Evolutionary conservation across 2,797 vertebrate species (phyloP).

Genomic region (Manis pentadactyla): DNA sequence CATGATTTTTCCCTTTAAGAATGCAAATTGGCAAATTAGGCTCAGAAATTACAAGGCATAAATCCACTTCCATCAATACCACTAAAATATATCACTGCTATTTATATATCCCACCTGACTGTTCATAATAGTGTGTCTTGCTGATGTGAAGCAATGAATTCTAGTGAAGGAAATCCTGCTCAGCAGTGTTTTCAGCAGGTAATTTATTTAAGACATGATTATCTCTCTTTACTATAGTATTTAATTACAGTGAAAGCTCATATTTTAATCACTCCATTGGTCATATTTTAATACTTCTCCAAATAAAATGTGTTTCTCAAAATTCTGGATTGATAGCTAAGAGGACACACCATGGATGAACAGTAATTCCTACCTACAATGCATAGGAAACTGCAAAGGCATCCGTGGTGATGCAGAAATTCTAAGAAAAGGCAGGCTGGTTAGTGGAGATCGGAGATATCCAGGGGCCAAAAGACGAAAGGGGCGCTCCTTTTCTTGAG

Average conservation of each 20-base stretch:
- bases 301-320: slow-evolving; percentile 52
- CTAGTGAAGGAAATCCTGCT: slow-evolving; percentile 58
- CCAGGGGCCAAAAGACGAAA: not conserved
- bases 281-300: slow-evolving; percentile 15
- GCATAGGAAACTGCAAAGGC: not conserved
- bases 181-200: slow-evolving; percentile 14
- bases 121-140: not conserved
- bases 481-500: not conserved
- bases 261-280: slow-evolving; percentile 46
- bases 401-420: not conserved
- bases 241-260: slow-evolving; percentile 38
- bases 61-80: slow-evolving; percentile 51
- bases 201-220: slow-evolving; percentile 49
- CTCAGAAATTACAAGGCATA: slow-evolving; percentile 62
- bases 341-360: not conserved
- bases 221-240: not conserved
- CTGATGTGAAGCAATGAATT: slow-evolving; percentile 48
- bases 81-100: slow-evolving; percentile 49
- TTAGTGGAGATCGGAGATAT: not conserved
- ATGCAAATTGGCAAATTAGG: slow-evolving; percentile 66
- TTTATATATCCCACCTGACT: slow-evolving; percentile 58
- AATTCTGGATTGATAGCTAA: not conserved
- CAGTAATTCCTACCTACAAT: not conserved
- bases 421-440: not conserved
- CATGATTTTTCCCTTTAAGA: slow-evolving; percentile 58